These are phyloP conservation scores for Cetoscarus ocellatus DNA, from an alignment of 2,797 vertebrate species.

Conservation along the genomic window DNA sequence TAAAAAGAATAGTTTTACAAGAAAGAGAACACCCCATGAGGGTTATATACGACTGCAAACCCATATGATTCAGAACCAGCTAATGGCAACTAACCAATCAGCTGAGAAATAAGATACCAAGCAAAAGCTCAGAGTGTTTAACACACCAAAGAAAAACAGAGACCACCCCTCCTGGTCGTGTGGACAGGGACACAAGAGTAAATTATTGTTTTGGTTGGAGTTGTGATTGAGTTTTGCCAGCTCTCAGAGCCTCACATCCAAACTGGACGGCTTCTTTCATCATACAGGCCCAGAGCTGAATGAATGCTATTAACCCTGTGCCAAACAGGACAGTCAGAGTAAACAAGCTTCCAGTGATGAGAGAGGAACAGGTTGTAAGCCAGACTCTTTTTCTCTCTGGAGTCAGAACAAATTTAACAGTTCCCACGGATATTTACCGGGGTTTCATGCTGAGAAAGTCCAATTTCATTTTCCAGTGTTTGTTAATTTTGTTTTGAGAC, in stretches of 20 bases:
- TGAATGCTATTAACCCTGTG: neutral
- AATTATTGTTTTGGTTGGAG: conserved; percentile 1
- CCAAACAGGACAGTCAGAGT: conserved; percentile 1
- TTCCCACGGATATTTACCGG: too few relatives aligned
- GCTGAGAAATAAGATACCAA: neutral
- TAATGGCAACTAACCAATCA: too few relatives aligned
- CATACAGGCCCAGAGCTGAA: conserved; percentile 2
- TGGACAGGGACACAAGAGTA: neutral
- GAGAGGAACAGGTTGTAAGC: neutral
- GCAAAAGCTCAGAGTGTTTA: neutral
- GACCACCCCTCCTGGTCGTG: neutral
- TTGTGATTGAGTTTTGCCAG: neutral
- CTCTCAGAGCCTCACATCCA: neutral
- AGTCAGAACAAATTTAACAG: neutral
- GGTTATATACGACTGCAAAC: too few relatives aligned
- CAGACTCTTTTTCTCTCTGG: neutral
- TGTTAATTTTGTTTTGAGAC: neutral
- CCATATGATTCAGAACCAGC: too few relatives aligned
- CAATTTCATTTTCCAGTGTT: too few relatives aligned
- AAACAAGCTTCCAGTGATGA: neutral
- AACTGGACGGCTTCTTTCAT: conserved; percentile 2
- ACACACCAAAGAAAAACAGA: neutral
- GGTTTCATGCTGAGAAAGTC: neutral
- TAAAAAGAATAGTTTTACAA: too few relatives aligned
- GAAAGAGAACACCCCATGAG: too few relatives aligned